Evolutionary conservation across 1,140 invertebrate genomes (phyloP), one percentile per base, ranked within the genome.

Genomic region (Thaumatotibia leucotreta): DNA sequence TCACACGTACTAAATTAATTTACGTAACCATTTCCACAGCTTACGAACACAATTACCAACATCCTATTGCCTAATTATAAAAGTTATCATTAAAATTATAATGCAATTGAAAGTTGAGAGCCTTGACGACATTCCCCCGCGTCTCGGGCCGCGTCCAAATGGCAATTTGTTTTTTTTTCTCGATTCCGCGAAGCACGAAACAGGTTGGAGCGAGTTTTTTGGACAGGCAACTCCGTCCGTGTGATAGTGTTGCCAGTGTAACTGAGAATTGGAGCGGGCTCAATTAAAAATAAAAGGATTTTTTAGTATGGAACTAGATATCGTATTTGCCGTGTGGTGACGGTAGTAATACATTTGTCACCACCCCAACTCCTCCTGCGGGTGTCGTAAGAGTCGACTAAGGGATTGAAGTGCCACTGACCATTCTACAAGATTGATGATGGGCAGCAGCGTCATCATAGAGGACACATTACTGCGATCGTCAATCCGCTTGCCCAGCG

Each of bases 121-220:
- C 84, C 84, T 86, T 86, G 84, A 86, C 81, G 77, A 86, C 84
- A 84, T 83, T 81, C 80, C 67, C 71, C 64, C 69, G 67, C 71
- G 74, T 71, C 69, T 54, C 70, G 65, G 71, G 61, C 68, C 68
- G 65, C 71, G 68, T 76, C 76, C 52, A 75, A 82, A 80, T 82
- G 73, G 69, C 74, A 80, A 77, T 78, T 81, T 71, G 76, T 71
- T 79, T 80, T 87, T 86, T 86, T 83, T 82, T 63, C 66, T 62
- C 58, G 45, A 69, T 76, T 84, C 83, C 78, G 78, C 82, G 80
- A 85, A 87, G 65, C 70, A 50, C 66, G 66, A 70, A 86, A 86
- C 84, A 74, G 84, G 84, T 87, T 75, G 70, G 64, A 76, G 73
- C 70, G 67, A 70, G 79, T 85, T 86, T 87, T 85, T 87, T 84